Evolutionary conservation across 2,797 vertebrate species (phyloP).

Genomic region (Rhabdophis nuchalis): DNA sequence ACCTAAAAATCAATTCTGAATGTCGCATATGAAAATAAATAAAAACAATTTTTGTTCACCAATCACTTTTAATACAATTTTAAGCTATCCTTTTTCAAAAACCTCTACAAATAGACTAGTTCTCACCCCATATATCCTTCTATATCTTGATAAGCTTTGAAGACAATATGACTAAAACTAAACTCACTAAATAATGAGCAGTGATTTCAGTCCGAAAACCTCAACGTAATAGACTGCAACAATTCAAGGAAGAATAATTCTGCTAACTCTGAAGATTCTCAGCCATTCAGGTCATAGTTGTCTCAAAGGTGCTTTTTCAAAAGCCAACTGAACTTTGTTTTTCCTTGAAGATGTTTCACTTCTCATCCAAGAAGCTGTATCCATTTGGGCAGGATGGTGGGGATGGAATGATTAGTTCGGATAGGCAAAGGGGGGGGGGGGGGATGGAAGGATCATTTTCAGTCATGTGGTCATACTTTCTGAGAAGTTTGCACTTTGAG

Average conservation of each 20-base stretch:
- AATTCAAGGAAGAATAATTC: neutral
- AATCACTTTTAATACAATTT: neutral
- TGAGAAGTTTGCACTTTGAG: neutral
- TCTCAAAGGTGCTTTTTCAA: neutral
- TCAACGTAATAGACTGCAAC: neutral
- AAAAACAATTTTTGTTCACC: neutral
- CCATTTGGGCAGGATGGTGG: accelerated
- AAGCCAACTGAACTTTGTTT: neutral
- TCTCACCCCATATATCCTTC: neutral
- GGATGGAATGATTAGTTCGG: neutral
- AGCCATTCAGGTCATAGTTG: neutral
- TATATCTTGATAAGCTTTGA: neutral
- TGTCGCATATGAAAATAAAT: neutral
- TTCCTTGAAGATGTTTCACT: neutral
- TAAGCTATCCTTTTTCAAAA: neutral
- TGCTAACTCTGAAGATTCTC: neutral
- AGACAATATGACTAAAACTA: neutral
- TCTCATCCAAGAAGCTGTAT: neutral
- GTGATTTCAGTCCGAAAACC: neutral
- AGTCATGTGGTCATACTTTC: neutral
- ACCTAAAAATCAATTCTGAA: neutral
- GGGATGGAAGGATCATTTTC: neutral
- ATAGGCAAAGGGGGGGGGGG: neutral
- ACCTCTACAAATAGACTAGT: neutral
- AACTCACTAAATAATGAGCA: neutral